phyloP scores from a whole-genome alignment of 2,888 invertebrate genomes.

The Resseliella maxima region DNA sequence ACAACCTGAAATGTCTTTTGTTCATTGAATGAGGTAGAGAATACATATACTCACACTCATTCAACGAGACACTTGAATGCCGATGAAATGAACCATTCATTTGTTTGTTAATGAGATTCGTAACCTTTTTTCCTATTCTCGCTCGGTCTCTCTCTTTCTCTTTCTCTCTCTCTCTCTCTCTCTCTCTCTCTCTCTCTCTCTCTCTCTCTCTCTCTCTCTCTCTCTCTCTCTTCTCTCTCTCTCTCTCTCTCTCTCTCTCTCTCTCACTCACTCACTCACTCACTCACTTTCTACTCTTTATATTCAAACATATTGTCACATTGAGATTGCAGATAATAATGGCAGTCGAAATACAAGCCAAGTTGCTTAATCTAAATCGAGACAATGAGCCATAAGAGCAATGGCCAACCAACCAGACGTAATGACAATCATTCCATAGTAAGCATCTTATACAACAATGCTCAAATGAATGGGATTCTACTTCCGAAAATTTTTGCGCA shows the following conservation, averaged over 20 bases:
- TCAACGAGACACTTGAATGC: neutral
- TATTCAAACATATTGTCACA: neutral
- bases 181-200: no score
- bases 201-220: no score
- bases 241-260: no score
- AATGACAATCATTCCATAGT: neutral
- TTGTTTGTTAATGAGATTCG: constrained; percentile 29
- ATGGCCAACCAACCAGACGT: neutral
- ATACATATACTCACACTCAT: no score
- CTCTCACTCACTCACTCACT: no score
- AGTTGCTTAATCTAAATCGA: neutral
- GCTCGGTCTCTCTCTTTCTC: no score
- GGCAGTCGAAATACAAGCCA: neutral
- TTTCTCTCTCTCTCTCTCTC: no score
- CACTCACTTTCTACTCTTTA: no score
- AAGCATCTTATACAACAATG: neutral
- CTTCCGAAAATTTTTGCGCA: neutral
- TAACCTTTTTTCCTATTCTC: neutral
- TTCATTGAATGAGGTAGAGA: no score
- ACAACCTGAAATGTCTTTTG: neutral
- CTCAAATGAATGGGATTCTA: neutral
- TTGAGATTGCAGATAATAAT: neutral
- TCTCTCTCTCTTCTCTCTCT: no score
- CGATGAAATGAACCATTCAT: constrained; percentile 27
- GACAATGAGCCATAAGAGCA: neutral